A percentile compares a stretch with the other conserved stretches of the same genome.
phyloP scores from a whole-genome alignment of 2,113 vertebrate species.

The Strix aluco region DNA sequence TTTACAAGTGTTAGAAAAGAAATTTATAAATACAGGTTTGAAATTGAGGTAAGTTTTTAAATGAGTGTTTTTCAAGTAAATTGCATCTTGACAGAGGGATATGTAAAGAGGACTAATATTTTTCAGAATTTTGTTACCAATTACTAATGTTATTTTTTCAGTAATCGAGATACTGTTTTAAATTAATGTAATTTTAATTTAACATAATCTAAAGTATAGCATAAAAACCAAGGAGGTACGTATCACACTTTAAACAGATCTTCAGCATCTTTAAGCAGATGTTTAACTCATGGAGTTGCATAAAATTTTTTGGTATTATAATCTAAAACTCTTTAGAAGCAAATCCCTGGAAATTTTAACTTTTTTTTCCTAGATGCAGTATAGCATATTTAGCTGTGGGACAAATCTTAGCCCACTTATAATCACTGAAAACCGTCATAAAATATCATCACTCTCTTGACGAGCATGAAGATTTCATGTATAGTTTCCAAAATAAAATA shows the following conservation, averaged over 20 bases:
- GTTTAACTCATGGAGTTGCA: neutral
- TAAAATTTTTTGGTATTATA: neutral
- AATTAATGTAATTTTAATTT: neutral
- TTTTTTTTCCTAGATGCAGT: neutral
- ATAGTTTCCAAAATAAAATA: neutral
- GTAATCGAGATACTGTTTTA: neutral
- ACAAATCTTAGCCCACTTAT: neutral
- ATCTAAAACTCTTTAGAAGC: neutral
- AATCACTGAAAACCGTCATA: neutral
- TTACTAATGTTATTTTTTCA: neutral
- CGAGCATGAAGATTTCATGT: neutral
- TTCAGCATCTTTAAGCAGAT: neutral
- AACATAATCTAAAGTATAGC: neutral
- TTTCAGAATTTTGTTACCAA: neutral
- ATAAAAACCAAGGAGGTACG: neutral
- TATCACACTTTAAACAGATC: neutral
- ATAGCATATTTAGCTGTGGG: neutral
- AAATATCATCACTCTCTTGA: neutral
- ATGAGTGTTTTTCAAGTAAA: neutral
- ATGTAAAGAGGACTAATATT: neutral
- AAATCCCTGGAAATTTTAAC: neutral
- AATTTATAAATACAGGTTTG: neutral
- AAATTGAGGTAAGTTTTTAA: neutral
- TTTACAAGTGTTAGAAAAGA: neutral
- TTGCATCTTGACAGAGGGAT: neutral